Base-by-base conservation (phyloP, 2,113 vertebrate genomes). In the Heterocephalus glaber region DNA sequence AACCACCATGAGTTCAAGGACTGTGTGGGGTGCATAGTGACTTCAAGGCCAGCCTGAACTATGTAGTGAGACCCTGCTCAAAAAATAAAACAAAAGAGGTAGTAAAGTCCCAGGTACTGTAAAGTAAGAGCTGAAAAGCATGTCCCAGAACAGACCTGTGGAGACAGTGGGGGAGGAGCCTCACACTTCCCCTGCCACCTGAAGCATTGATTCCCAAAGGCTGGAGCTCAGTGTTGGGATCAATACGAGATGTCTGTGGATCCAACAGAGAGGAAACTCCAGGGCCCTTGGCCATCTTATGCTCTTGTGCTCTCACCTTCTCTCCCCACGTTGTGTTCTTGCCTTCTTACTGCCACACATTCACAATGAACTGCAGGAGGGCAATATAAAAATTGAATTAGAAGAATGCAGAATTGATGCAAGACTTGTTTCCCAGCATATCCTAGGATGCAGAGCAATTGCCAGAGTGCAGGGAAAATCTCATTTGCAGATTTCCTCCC, bases 381-480 rank as follows among this genome's bases (percentile, higher is more conserved):
- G 68, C 72, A 89, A 63, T 47, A 44, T 24, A 76, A 60, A 86
- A 96, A 89, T 11, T 58, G 44, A 94, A 80, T 97, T 95, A 97
- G 65, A 91, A 84, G 90, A 94, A 81, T 33, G 38, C 93, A 84
- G 68, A 74, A 44, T 30, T 82, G 89, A 94, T 0, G 0, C 11
- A 87, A 77, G 52, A 41, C 68, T 81, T 60, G 52, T 83, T 89
- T 96, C 89, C 84, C 92, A 86, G 72, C 12, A 19, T 66, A 28
- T 7, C 3, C 54, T n/a, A 14, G 70, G 49, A 76, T 24, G 35
- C 66, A 26, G 86, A 94, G 44, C 66, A 16, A 91, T 89, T 61
- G 74, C 56, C 19, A 3, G 6, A 2, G 44, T 24, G 17, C 52
- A 83, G 83, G 83, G 61, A 81, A 86, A 86, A 91, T 96, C 86